Conservation (phyloP, 2,888 invertebrate species). For the Cataglyphis albicans region DNA sequence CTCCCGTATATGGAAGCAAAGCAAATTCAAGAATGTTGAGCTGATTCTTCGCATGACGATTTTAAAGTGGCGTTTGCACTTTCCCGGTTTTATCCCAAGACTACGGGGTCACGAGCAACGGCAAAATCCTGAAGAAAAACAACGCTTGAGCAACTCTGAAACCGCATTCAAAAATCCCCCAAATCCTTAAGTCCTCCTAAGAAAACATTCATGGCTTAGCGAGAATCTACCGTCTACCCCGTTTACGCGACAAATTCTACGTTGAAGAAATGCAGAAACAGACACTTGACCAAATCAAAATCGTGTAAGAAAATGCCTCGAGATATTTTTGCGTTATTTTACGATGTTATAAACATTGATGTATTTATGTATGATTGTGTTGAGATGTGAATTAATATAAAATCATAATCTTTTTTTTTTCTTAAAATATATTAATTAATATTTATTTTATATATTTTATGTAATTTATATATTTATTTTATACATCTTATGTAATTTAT, state of each 20-base stretch:
- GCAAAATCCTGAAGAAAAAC: conserved; percentile 54
- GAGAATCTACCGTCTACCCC: conserved; percentile 41
- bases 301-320: conserved; percentile 4
- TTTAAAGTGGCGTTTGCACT: conserved; percentile 34
- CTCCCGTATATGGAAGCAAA: neutral
- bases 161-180: conserved; percentile 52
- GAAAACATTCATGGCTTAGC: conserved; percentile 48
- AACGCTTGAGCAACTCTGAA: conserved; percentile 29
- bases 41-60: conserved; percentile 39
- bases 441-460: no score
- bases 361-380: neutral
- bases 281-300: conserved; percentile 37
- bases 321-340: neutral
- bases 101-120: conserved; percentile 47
- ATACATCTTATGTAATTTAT: no score
- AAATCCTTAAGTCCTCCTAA: conserved; percentile 55
- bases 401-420: neutral
- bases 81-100: conserved; percentile 30
- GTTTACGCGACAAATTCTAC: conserved; percentile 45
- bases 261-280: conserved; percentile 21
- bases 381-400: neutral
- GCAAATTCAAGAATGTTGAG: neutral
- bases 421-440: neutral
- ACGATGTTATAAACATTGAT: neutral
- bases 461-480: no score